Conservation (phyloP, 2,888 invertebrate species). For the Morinoia aosen region DNA sequence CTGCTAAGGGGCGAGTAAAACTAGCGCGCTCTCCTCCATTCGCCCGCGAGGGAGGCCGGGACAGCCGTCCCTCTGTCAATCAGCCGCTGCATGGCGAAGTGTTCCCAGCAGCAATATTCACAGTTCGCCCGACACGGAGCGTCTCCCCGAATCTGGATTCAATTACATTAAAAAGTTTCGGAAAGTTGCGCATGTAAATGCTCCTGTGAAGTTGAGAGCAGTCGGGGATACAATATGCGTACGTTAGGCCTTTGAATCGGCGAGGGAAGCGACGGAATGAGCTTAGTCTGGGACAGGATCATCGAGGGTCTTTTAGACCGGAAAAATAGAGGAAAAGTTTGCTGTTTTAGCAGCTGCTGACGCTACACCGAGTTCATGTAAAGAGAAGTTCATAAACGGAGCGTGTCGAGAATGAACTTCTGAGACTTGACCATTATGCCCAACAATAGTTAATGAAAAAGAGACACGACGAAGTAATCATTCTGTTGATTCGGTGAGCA, state of each 20-base stretch:
- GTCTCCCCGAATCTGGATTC: constrained; percentile 33
- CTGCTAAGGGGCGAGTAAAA: too few species aligned
- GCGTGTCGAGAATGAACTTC: background rate
- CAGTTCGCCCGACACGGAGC: background rate
- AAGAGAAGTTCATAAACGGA: background rate
- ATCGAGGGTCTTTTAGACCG: background rate
- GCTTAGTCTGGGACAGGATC: background rate
- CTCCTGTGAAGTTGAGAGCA: constrained; percentile 23
- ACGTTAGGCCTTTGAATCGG: background rate
- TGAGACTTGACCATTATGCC: background rate
- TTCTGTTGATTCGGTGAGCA: background rate
- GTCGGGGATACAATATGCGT: background rate
- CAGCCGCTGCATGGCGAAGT: background rate
- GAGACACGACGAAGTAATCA: background rate
- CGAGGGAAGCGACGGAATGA: background rate
- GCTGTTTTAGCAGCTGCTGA: background rate
- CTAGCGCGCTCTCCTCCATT: background rate
- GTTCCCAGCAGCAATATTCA: background rate
- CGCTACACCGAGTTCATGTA: background rate
- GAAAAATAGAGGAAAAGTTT: background rate
- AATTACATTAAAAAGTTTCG: constrained; percentile 35
- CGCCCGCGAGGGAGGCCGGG: background rate
- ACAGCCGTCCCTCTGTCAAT: background rate
- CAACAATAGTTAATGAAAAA: background rate
- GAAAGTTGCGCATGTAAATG: constrained; percentile 49